Evolutionary conservation across 2,113 vertebrate genomes (phyloP), one percentile per base, ranked within the genome.

Genomic region (Rostratula benghalensis): DNA sequence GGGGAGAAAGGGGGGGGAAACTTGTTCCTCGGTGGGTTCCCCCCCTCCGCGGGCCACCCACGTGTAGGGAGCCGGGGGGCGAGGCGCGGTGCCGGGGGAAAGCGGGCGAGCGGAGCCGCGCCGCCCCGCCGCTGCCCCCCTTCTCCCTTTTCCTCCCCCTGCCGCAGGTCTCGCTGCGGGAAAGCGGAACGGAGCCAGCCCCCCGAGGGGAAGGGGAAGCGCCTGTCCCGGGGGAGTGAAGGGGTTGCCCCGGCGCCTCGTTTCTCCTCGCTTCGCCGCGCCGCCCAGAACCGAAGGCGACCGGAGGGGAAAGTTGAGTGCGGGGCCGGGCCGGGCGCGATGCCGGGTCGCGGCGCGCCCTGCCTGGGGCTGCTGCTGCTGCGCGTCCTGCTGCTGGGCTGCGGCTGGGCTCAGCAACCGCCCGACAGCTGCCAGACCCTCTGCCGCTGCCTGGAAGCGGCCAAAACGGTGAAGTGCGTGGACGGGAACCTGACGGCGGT

Each of bases 381-480:
- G 85, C 81, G 9, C 83, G 70, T 96, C 59, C 88, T 98, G 56
- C 87, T 97, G 69, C 85, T 97, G 69, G 82, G 96, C 92, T 96
- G 97, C 94, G 91, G 96, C 71, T 96, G 65, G 70, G 92, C 97
- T 16, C 97, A 98, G 74, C 94, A 94, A 76, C 94, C 97, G 74
- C 94, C 97, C 7, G 84, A 13, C 59, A 16, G 22, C 41, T 99
- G 99, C 88, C 99, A 98, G 21, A 69, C 93, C n/a, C 76, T 69
- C 12, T 99, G 99, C 78, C 87, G 97, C 84, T 99, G 99, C 93
- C 98, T 94, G 12, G 97, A 98, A 79, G 81, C 95, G 23, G 96
- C 97, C 84, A 96, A 86, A 93, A 98, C 97, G 4, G 98, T 99
- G 20, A 98, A 98, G 97, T 99, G 99, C 95, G 98, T 98, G 85